Evolutionary conservation across 64 coral and sea anemone genomes (phyloP), one percentile per base, ranked within the genome.

Genomic region (Acropora yongei): DNA sequence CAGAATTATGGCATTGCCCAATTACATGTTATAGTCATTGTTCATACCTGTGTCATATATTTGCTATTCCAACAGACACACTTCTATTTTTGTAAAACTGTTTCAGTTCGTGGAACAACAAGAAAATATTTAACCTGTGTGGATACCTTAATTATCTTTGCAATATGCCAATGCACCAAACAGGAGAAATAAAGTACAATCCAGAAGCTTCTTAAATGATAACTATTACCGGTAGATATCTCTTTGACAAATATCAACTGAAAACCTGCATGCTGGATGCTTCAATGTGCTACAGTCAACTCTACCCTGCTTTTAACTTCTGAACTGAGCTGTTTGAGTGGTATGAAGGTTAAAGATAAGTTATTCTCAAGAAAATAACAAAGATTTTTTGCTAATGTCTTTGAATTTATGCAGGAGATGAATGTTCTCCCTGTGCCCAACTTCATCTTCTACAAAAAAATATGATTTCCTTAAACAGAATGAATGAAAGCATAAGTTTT

Each of bases 181-280:
- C 82, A 85, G 82, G 72, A 85, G 65, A 84, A 49, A 20, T 48
- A 57, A 85, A 85, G 16, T 45, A 71, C 65, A 65, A 71, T 57
- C 61, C 16, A 46, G 18, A 49, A 1, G 7, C 44, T 68, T 85
- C 18, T 85, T 61, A 69, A 69, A 85, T 71, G 10, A 55, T 55
- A 55, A 55, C 30, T 30, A 10, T 55, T 55, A 0, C 30, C 30
- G 30, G 30, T 30, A 49, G 69, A 71, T 5, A 85, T 71, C 8
- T 49, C 48, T 71, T 72, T 49, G 13, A 63, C 60, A 63, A 13
- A 63, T 14, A 48, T 2, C 65, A 39, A 18, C 44, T 45, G 3
- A 30, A 63, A 4, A 69, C 4, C 41, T 44, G 55, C 7, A 12
- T 71, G 6, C 58, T 1, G 10, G 45, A 6, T 20, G 8, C 18